Conservation (phyloP, 2,797 vertebrate genomes). For the Silurus lanzhouensis region DNA sequence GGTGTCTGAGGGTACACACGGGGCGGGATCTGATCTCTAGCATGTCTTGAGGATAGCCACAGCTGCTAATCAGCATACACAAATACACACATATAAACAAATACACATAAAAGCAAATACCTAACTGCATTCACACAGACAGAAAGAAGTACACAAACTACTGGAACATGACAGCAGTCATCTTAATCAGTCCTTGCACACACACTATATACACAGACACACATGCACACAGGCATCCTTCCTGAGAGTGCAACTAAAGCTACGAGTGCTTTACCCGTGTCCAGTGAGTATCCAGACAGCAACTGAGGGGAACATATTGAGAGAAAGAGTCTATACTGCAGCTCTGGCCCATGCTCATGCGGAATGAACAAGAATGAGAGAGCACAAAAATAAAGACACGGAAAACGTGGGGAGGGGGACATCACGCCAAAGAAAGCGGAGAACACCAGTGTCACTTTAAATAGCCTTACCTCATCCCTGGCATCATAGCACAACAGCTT, state of each 20-base stretch:
- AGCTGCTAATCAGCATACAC: constrained; percentile 13
- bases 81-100: constrained; percentile 7
- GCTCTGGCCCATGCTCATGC: constrained; percentile 79
- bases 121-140: background rate
- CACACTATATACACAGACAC: constrained; percentile 55
- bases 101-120: constrained; percentile 6
- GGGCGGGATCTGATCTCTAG: constrained; percentile 26
- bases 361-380: constrained; percentile 30
- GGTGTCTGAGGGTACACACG: constrained; percentile 30
- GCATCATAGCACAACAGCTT: constrained; percentile 57
- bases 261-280: constrained; percentile 74
- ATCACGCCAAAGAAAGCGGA: background rate
- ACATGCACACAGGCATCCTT: constrained; percentile 58
- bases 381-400: constrained; percentile 47
- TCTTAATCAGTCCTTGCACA: constrained; percentile 21
- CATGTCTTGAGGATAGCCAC: constrained; percentile 26
- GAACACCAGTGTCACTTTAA: constrained; percentile 12
- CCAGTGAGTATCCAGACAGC: constrained; percentile 77
- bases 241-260: constrained; percentile 34
- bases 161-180: background rate
- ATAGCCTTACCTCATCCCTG: constrained; percentile 71
- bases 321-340: constrained; percentile 73
- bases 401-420: constrained; percentile 33
- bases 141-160: constrained; percentile 23
- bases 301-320: constrained; percentile 72